Evolutionary conservation across 23 tunicate genomes (phyloP).

Genomic region (Diplosoma virens): DNA sequence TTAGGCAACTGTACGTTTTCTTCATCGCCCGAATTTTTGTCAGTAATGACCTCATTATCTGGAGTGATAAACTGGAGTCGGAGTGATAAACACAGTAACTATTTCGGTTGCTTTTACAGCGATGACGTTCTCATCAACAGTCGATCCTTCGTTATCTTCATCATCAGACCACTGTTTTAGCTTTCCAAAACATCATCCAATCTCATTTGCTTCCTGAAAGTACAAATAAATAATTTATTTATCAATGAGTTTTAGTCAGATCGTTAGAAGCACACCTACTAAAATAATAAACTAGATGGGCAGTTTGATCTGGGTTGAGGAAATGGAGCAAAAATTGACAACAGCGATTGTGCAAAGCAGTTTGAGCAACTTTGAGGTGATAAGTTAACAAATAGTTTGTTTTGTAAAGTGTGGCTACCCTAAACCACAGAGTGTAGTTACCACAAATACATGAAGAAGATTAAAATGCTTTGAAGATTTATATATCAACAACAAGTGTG

Average conservation of each 20-base stretch:
- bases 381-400: not conserved
- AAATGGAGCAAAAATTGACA: not conserved
- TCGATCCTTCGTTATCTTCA: not conserved
- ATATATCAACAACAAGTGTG: no score
- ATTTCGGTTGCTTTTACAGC: not conserved
- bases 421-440: no score
- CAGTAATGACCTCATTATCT: not conserved
- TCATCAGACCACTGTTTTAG: not conserved
- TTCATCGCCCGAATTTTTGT: not conserved
- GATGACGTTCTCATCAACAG: not conserved
- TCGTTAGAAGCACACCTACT: no score
- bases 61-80: no score
- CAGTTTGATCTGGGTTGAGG: not conserved
- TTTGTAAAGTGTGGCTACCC: not conserved
- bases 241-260: no score
- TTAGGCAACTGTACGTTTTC: not conserved
- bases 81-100: constrained; percentile 4
- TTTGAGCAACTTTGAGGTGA: not conserved
- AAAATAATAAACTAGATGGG: no score
- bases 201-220: no score
- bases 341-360: not conserved
- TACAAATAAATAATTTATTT: no score
- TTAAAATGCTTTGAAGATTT: no score
- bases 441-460: no score
- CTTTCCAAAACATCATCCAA: not conserved